Percentiles rank a stretch among this genome's conserved stretches.
phyloP scores from a whole-genome alignment of 2,113 vertebrate genomes.

The Sterrhoptilus dennistouni region DNA sequence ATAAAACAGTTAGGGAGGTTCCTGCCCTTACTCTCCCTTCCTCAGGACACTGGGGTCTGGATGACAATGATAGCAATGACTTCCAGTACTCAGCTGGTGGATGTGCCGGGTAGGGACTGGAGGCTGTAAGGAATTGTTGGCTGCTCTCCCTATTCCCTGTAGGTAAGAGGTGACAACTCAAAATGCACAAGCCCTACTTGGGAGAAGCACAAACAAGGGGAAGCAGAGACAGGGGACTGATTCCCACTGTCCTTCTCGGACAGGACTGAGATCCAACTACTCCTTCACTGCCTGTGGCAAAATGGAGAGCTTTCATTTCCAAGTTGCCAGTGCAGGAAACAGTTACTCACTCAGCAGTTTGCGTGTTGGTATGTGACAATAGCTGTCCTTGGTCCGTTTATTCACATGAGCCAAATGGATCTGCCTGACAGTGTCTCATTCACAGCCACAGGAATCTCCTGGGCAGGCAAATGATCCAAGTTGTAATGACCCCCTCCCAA shows the following conservation, averaged over 20 bases:
- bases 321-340: background rate
- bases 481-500: background rate
- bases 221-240: background rate
- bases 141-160: rapidly evolving
- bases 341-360: background rate
- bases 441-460: background rate
- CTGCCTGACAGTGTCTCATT: background rate
- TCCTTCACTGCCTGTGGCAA: background rate
- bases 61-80: background rate
- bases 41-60: background rate
- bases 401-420: background rate
- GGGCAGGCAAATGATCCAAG: background rate
- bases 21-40: background rate
- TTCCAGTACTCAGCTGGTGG: background rate
- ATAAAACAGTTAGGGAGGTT: background rate
- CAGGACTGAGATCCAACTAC: background rate
- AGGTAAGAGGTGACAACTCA: background rate
- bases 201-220: background rate
- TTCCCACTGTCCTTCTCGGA: background rate
- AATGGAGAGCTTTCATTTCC: background rate
- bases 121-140: background rate
- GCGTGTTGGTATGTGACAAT: background rate
- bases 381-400: background rate
- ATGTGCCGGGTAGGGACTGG: background rate
- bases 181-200: background rate